Evolutionary conservation across 2,797 vertebrate species (phyloP).

Genomic region (Clarias platycephalus): DNA sequence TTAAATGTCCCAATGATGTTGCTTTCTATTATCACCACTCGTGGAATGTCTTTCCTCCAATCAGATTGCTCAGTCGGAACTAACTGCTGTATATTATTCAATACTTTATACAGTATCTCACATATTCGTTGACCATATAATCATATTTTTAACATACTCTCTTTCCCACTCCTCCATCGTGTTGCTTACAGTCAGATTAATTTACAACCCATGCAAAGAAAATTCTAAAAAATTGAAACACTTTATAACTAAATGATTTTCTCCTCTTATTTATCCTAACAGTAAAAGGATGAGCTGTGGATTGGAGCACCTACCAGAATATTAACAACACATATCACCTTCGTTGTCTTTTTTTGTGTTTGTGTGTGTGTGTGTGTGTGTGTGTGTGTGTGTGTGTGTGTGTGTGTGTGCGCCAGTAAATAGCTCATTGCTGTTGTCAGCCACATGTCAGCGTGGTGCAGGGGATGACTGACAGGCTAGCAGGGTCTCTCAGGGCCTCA

Average conservation of each 20-base stretch:
- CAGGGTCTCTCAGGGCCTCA: constrained; percentile 78
- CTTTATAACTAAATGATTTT: background rate
- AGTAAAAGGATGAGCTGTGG: constrained; percentile 3
- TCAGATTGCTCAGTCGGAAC: no score
- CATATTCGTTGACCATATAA: background rate
- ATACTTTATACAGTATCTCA: background rate
- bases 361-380: constrained; percentile 31
- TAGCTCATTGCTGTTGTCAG: constrained; percentile 77
- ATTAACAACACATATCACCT: constrained; percentile 25
- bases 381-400: constrained; percentile 32
- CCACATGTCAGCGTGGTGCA: constrained; percentile 75
- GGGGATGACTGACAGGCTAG: constrained; percentile 77
- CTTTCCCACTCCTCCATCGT: background rate
- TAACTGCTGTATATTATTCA: background rate
- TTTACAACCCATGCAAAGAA: background rate
- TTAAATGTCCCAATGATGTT: no score
- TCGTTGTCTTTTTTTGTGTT: constrained; percentile 15
- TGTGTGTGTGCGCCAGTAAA: constrained; percentile 55
- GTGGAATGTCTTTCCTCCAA: no score
- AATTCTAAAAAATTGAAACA: background rate
- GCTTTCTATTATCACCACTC: no score
- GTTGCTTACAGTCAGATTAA: background rate
- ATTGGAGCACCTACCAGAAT: constrained; percentile 18
- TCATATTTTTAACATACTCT: background rate
- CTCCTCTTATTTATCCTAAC: background rate